Conservation (phyloP, 2,797 vertebrate species). For the Tenualosa ilisha region DNA sequence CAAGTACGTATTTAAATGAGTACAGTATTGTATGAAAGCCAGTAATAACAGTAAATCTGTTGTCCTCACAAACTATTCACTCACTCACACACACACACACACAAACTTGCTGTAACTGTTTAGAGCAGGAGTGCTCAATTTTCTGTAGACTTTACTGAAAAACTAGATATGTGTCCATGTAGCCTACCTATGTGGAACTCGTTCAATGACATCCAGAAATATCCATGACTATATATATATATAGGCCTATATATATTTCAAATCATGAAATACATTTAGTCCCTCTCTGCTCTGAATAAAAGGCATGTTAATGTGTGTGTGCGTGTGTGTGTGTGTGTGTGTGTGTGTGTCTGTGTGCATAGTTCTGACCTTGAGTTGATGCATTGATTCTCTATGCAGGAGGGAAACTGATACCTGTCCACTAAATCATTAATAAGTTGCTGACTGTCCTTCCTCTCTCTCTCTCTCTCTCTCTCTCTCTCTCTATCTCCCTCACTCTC, state of each 20-base stretch:
- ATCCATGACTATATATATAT: too few species aligned
- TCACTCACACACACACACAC: neutral
- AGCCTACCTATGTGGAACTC: too few species aligned
- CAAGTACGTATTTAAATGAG: neutral
- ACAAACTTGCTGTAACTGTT: neutral
- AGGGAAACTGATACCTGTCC: conserved; percentile 83
- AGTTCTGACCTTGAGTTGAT: conserved; percentile 87
- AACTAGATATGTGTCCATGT: too few species aligned
- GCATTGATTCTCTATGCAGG: conserved; percentile 74
- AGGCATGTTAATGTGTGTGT: conserved; percentile 28
- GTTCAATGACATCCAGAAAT: too few species aligned
- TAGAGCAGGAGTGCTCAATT: too few species aligned
- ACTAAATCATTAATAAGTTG: conserved; percentile 91
- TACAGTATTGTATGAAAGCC: neutral
- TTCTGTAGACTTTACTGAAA: too few species aligned
- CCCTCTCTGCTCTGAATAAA: neutral
- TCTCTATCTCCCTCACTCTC: neutral
- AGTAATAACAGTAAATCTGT: too few species aligned
- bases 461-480: neutral
- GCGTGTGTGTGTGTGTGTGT: conserved; percentile 24
- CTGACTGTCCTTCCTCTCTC: conserved; percentile 41
- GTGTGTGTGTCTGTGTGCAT: conserved; percentile 54
- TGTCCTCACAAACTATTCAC: neutral
- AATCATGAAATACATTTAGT: neutral
- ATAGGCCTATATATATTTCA: neutral